Percentiles rank a stretch among this genome's conserved stretches.
Conservation (phyloP, 2,113 vertebrate genomes). For the Bambusicola thoracicus region DNA sequence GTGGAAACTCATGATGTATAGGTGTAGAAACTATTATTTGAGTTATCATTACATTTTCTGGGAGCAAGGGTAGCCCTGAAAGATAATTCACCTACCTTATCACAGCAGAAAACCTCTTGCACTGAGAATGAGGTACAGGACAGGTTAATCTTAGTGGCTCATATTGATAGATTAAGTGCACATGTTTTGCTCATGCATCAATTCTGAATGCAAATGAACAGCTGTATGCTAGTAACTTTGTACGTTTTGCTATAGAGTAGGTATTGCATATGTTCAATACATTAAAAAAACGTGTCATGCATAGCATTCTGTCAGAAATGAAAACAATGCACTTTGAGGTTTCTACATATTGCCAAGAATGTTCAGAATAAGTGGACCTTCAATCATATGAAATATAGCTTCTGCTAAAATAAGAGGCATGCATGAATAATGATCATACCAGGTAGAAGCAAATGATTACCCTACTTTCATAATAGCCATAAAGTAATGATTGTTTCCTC, state of each 20-base stretch:
- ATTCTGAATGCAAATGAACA: constrained; percentile 31
- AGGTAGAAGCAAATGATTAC: constrained; percentile 3
- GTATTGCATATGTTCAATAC: constrained; percentile 2
- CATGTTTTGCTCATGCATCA: constrained; percentile 7
- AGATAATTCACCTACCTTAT: constrained; percentile 10
- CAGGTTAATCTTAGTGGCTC: constrained; percentile 40
- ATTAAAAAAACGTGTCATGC: background rate
- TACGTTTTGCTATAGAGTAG: background rate
- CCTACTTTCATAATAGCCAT: background rate
- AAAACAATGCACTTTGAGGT: constrained; percentile 26
- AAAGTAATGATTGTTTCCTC: constrained; percentile 13
- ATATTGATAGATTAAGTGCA: constrained; percentile 22
- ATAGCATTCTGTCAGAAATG: constrained; percentile 35
- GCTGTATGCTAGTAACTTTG: background rate
- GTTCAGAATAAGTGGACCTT: constrained; percentile 9
- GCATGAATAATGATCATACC: background rate
- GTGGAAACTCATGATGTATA: background rate
- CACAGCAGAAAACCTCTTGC: constrained; percentile 29
- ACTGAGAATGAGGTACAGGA: background rate
- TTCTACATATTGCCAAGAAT: constrained; percentile 20
- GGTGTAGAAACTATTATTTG: background rate
- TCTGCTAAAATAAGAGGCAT: background rate
- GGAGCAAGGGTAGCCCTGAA: background rate
- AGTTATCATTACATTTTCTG: background rate
- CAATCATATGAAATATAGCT: background rate